Base-by-base conservation (phyloP, 2,113 vertebrate genomes). In the Hippocampus abdominalis region DNA sequence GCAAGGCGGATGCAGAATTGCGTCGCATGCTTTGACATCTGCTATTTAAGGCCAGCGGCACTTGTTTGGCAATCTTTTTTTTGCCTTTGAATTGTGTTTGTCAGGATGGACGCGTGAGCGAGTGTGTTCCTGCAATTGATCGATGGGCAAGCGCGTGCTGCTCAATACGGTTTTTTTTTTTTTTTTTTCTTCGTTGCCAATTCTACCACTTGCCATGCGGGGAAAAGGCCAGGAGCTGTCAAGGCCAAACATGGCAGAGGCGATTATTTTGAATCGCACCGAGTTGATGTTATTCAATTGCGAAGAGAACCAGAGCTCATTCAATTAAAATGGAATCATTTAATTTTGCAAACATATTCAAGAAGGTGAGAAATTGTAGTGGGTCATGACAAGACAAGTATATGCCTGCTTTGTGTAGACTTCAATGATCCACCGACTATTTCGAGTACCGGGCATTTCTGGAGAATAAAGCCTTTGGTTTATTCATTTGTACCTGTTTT, bases 91-190 rank as follows among this genome's bases (percentile, higher is more conserved):
- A 57, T 64, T 46, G 23, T 32, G 16, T 70, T 40, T 54, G 68
- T 60, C 73, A 76, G 65, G 11, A n/a, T 25, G 32, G 11, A 65
- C 42, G 48, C 70, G 46, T 70, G 68, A 56, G 54, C 67, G 62
- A 56, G 32, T 20, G 48, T 46, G 49, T 32, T 65, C 48, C 18
- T 0, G 57, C 49, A 73, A 64, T 82, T 69, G 67, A 73, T 79
- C 53, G 25, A 16, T 64, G 62, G 60, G 29, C 59, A 53, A 62
- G 32, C 39, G 15, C 71, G 62, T 39, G 44, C n/a, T 2, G 29
- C 20, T 72, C 66, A 63, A 62, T 64, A 8, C n/a, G 25, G 4
- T 27, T 64, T 64, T 64, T 46, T 63, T 42, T 46, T 1, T 10
- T 27, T 64, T 64, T 64, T 46, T 63, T 42, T 46, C 3, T 42